Evolutionary conservation across 2,888 invertebrate genomes (phyloP), one percentile per base, ranked within the genome.

Genomic region (Harpalus rufipes): DNA sequence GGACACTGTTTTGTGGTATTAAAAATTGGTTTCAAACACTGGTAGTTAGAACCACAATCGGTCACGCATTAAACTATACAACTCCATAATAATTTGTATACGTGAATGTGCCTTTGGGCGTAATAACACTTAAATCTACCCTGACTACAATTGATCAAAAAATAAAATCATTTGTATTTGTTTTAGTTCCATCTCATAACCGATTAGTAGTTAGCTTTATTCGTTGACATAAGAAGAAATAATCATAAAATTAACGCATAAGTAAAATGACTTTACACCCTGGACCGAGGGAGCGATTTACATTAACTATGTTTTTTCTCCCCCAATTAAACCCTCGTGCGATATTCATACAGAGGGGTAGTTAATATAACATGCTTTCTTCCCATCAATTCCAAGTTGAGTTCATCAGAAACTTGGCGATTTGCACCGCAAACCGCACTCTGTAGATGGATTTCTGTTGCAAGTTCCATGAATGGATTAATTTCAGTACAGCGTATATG

Each of bases 261-360:
- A 82, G 56, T 82, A 74, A 82, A 82, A 82, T 82, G 72, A 82
- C 72, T 82, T 82, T 82, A 82, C 72, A 59, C 56, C 44, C 58
- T n/a, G 72, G 56, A 72, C n/a, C 82, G 12, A 72, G 82, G 82
- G 82, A 74, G 4, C 83, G 61, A 39, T 74, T 61, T 32, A 58
- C 16, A 83, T 61, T 61, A 59, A 61, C 61, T 44, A 39, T 39
- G 56, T 51, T 58, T 74, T 74, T 74, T 74, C 74, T 18, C 74
- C 44, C 18, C n/a, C 74, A 74, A 74, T 74, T 74, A 74, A 51
- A 74, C 51, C 44, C 56, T 41, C 4, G 25, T n/a, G 41, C 14
- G 44, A 39, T 44, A 72, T 72, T 39, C 44, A 44, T 72, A 74
- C 12, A 41, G 18, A 74, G 44, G 74, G 74, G 44, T 51, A 74